Evolutionary conservation across 2,888 invertebrate species (phyloP), one percentile per base, ranked within the genome.

Genomic region (Leucophora obtusa): DNA sequence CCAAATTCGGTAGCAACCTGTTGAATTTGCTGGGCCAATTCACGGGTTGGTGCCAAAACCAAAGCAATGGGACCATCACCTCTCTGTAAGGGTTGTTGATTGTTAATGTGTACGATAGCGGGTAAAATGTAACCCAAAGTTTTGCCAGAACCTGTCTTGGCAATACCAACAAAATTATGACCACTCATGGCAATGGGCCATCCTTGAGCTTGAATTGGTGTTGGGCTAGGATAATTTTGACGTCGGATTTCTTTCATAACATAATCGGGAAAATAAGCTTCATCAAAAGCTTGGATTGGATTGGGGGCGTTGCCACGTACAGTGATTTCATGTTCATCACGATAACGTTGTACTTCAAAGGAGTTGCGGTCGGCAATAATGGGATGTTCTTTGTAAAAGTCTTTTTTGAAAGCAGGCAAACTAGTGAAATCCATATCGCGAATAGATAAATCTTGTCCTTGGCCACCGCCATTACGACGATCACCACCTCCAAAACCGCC

Each of bases 401-500:
- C 93, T 89, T 96, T 96, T 89, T 96, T 94, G 89, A 96, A 96
- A 14, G 95, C 95, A 82, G 94, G 92, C 74, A 93, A 87, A 4
- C 90, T 87, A 78, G 91, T 91, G 91, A 93, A 93, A 83, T 93
- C 92, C 0, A 93, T 92, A 2, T 91, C 90, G 94, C 82, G 96
- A 92, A 99, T 92, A 87, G 98, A 98, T 88, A 98, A 97, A 51
- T 89, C 89, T 56, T 89, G 89, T 9, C 89, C 91, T 95, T 96
- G 85, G 96, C 98, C 82, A 96, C 91, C 60, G 94, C 94, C 88
- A 95, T 95, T 53, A 97, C 98, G 91, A 97, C 97, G 89, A 96
- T 97, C 17, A 97, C 92, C 91, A 97, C 98, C 98, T 97, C 11
- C 98, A 97, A 17, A 98, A 96, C 96, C 97, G 97, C 97, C 97